Base-by-base conservation (phyloP, 2,797 vertebrate genomes). In the Tachyglossus aculeatus region DNA sequence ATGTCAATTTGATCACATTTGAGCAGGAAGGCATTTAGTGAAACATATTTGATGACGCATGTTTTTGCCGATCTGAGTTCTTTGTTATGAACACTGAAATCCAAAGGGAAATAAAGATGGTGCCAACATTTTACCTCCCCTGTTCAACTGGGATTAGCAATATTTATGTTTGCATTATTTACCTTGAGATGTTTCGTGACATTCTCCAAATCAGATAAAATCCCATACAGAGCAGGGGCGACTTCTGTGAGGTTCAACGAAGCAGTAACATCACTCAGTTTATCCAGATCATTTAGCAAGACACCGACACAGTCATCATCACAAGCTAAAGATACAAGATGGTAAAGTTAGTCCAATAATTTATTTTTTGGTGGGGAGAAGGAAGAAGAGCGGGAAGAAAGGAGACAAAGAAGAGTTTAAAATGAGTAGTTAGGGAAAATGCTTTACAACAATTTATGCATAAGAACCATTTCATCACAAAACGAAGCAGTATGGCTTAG, bases 251-350 rank as follows among this genome's bases (percentile, higher is more conserved):
- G 66, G 84, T 98, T 96, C 61, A 95, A 22, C 21, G 93, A 92
- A 47, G 89, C 75, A 24, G 94, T 48, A 21, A 74, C 76, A 7
- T 67, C 15, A 0, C 74, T 80, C 2, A 95, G 12, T 8, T 53
- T 11, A 9, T 95, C 95, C 88, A 98, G 58, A 77, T 91, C 90
- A 34, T 92, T 86, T 57, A 99, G 87, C 44, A 98, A 72, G 44
- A 90, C 25, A 1, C 95, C 95, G 2, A 91, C 93, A 78, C 97
- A 99, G 22, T 91, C 87, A 29, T 98, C 95, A 71, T 95, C 87
- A 80, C 98, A 99, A 1, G 95, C 98, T 99, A 67, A 19, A 67
- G 13, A 50, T 78, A 55, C 70, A 55, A 84, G 22, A 11, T 45
- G 15, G 24, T 11, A 12, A 40, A 24, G 38, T 59, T 15, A 74